Base-by-base conservation (phyloP, 2,113 vertebrate genomes). In the Diglossa brunneiventris region DNA sequence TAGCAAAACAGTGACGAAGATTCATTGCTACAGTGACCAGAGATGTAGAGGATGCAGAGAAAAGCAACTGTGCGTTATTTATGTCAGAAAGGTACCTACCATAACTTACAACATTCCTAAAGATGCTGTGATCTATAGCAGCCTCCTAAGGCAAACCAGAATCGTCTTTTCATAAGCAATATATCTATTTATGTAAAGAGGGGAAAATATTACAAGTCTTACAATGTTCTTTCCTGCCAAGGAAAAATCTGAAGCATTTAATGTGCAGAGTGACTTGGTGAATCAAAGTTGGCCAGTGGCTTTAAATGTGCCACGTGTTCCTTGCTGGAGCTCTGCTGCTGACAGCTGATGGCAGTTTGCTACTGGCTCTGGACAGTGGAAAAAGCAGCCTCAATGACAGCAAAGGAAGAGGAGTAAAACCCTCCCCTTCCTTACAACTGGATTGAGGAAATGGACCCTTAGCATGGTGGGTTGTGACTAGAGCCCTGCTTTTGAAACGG, bases 11-110 rank as follows among this genome's bases (percentile, higher is more conserved):
- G 50, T 0, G 7, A 13, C 23, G 33, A 74, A 46, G n/a, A 47
- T 24, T 47, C 44, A 35, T 70, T 21, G 23, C 64, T 83, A 22
- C 27, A 27, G 20, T 24, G 61, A 58, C 21, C 56, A 63, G 61
- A 82, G 33, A 39, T 13, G 3, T 0, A 11, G 55, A 44, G 9
- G 41, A 66, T 49, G 28, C 37, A 31, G 63, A 46, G 47, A 42
- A 84, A 75, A 66, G 35, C 0, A 5, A 2, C 47, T 63, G 39
- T 7, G 6, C 1, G 0, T 7, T 2, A 26, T 47, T 81, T 61
- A 16, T 26, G 41, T 61, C 49, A n/a, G 24, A 66, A 69, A 61
- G 41, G 53, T 6, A 7, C 13, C 28, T 37, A 28, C 26, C 14
- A 0, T 35, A 22, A 56, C 8, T 37, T 18, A 27, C n/a, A 42